A percentile compares a stretch with the other conserved stretches of the same genome.
Conservation (phyloP, 2,113 vertebrate genomes). For the Athene cunicularia region DNA sequence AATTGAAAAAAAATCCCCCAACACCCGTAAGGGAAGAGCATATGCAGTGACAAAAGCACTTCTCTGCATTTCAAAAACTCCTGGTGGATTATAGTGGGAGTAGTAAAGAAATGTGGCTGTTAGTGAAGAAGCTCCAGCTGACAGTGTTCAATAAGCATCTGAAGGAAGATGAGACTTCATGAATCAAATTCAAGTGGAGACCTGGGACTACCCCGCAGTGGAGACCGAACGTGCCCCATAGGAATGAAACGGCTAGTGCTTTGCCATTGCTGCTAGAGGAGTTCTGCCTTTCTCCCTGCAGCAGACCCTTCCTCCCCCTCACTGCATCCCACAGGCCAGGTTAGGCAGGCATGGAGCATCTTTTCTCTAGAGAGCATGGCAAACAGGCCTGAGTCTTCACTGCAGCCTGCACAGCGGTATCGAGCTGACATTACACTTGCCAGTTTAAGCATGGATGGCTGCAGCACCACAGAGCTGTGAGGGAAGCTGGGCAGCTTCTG, state of each 20-base stretch:
- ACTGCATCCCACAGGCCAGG: not conserved
- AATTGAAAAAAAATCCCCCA: not conserved
- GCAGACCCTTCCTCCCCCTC: not conserved
- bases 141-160: not conserved
- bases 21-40: not conserved
- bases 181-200: not conserved
- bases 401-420: not conserved
- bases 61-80: not conserved
- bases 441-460: not conserved
- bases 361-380: rapidly evolving
- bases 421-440: rapidly evolving
- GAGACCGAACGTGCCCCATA: rapidly evolving
- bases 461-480: not conserved
- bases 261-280: not conserved
- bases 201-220: not conserved
- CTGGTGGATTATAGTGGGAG: not conserved
- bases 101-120: not conserved
- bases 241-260: not conserved
- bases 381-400: not conserved
- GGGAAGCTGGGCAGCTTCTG: not conserved
- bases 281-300: not conserved
- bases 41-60: not conserved
- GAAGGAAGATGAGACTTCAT: not conserved
- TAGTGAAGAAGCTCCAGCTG: not conserved
- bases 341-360: not conserved